A percentile compares a stretch with the other conserved stretches of the same genome.
Conservation (phyloP, 1,140 invertebrate genomes). For the Drosophila bifasciata region DNA sequence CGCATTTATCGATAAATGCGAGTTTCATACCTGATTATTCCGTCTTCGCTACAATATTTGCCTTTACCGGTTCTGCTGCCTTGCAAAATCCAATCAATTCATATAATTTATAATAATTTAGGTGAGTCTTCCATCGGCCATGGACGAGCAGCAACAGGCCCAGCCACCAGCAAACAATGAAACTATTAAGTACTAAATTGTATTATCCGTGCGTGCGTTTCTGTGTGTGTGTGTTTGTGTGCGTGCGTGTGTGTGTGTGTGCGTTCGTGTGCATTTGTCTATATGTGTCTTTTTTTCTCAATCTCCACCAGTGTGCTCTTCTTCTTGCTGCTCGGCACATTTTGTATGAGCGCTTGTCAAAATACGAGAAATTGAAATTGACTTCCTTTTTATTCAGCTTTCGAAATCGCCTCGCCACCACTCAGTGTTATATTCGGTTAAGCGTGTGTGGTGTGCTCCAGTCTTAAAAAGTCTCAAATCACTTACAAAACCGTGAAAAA, state of each 20-base stretch:
- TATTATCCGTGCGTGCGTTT: conserved; percentile 17
- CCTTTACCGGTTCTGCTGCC: conserved; percentile 52
- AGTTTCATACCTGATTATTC: conserved; percentile 39
- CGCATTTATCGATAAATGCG: conserved; percentile 29
- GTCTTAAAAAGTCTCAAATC: neutral
- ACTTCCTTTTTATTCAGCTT: conserved; percentile 38
- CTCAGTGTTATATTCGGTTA: no score
- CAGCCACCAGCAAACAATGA: neutral
- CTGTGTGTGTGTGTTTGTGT: conserved; percentile 19
- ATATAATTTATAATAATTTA: conserved; percentile 47
- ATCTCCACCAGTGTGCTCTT: conserved; percentile 67
- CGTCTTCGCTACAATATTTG: conserved; percentile 52
- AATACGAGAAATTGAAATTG: conserved; percentile 65
- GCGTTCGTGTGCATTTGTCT: conserved; percentile 31
- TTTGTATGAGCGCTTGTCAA: conserved; percentile 77
- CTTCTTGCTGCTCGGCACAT: conserved; percentile 76
- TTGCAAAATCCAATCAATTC: conserved; percentile 41
- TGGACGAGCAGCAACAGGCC: neutral
- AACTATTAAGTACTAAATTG: conserved; percentile 8
- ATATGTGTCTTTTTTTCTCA: conserved; percentile 72
- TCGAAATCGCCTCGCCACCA: neutral
- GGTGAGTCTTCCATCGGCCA: conserved; percentile 29
- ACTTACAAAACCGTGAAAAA: conserved; percentile 1
- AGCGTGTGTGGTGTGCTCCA: neutral
- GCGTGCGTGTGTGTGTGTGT: conserved; percentile 21